Percentiles rank a stretch among this genome's conserved stretches.
Evolutionary conservation across 1,140 invertebrate genomes (phyloP).

Genomic region (Ctenoplectra terminalis): DNA sequence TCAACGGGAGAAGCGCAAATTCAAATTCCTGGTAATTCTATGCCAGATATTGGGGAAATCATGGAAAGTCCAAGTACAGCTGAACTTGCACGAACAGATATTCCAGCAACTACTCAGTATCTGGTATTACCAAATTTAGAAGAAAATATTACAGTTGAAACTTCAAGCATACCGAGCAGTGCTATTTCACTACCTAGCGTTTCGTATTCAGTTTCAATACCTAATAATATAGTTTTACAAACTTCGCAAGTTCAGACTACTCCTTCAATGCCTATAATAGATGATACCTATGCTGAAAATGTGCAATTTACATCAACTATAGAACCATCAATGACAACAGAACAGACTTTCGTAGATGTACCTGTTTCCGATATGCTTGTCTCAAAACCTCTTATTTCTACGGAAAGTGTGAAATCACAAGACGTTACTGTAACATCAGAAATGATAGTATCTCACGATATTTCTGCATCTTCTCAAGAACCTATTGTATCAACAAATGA

Average conservation of each 20-base stretch:
- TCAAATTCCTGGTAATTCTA: slow-evolving; percentile 73
- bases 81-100: slow-evolving; percentile 57
- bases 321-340: slow-evolving; percentile 53
- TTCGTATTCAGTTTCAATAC: slow-evolving; percentile 78
- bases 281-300: slow-evolving; percentile 74
- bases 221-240: slow-evolving; percentile 72
- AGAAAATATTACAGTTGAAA: slow-evolving; percentile 66
- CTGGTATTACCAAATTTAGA: slow-evolving; percentile 75
- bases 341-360: slow-evolving; percentile 67
- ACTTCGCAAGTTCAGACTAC: slow-evolving; percentile 74
- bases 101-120: slow-evolving; percentile 72
- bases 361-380: slow-evolving; percentile 74
- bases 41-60: slow-evolving; percentile 78
- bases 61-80: slow-evolving; percentile 63
- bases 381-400: slow-evolving; percentile 61
- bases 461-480: slow-evolving; percentile 56
- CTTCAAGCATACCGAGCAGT: slow-evolving; percentile 42
- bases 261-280: slow-evolving; percentile 81
- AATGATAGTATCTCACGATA: slow-evolving; percentile 44
- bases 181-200: slow-evolving; percentile 53
- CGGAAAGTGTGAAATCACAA: slow-evolving; percentile 45
- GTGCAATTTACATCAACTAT: slow-evolving; percentile 62
- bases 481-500: slow-evolving; percentile 45
- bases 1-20: slow-evolving; percentile 70
- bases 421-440: slow-evolving; percentile 61